Percentiles rank a stretch among this genome's conserved stretches.
phyloP scores from a whole-genome alignment of 2,888 invertebrate species.

The Drosophila helvetica region DNA sequence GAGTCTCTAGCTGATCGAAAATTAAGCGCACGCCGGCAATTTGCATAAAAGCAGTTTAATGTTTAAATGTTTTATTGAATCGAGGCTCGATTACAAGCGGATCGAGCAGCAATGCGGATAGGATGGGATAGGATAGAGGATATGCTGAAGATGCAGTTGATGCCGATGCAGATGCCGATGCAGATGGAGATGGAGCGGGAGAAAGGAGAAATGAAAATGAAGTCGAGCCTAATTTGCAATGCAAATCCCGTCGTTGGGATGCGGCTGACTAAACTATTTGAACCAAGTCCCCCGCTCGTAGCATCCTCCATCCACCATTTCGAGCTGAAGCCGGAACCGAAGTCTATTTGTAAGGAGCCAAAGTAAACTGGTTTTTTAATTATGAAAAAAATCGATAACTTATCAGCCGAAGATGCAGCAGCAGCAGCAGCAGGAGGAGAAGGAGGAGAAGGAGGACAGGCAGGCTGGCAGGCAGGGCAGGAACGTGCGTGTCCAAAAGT shows the following conservation, averaged over 20 bases:
- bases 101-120: neutral
- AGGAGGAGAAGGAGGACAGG: neutral
- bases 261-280: constrained; percentile 73
- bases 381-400: constrained; percentile 61
- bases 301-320: constrained; percentile 27
- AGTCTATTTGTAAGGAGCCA: constrained; percentile 62
- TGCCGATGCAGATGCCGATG: neutral
- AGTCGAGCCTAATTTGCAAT: constrained; percentile 75
- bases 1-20: constrained; percentile 45
- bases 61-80: constrained; percentile 81
- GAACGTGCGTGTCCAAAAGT: constrained; percentile 61
- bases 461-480: constrained; percentile 8
- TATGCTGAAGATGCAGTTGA: neutral
- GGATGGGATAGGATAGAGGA: neutral
- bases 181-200: neutral
- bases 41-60: constrained; percentile 82
- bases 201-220: constrained; percentile 34
- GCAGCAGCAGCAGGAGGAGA: constrained; percentile 1
- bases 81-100: constrained; percentile 70
- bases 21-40: constrained; percentile 79
- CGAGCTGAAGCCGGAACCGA: constrained; percentile 10
- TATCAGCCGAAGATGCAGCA: constrained; percentile 19
- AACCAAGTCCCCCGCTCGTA: constrained; percentile 19
- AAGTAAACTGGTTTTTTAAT: constrained; percentile 70
- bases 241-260: constrained; percentile 58